These are phyloP conservation scores for Brotogeris chrysoptera DNA, from an alignment of 2,797 vertebrate genomes.

Conservation along the genomic window DNA sequence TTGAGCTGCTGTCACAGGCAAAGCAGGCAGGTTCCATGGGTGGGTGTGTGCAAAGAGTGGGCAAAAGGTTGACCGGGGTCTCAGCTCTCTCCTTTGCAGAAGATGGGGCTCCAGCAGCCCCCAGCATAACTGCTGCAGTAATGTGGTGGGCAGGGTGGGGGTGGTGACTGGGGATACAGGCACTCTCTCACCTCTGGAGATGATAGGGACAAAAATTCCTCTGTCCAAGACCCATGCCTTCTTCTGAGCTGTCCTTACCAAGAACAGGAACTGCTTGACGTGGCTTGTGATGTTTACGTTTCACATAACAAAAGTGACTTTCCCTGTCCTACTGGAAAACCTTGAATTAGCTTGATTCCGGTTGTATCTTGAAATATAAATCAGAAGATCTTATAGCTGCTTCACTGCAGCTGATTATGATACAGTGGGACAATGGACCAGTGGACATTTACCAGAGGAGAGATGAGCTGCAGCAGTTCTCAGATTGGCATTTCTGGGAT, in stretches of 20 bases:
- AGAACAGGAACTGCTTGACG: not conserved
- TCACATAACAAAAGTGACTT: not conserved
- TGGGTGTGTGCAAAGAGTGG: not conserved
- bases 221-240: not conserved
- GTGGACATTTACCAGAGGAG: not conserved
- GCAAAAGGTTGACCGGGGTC: fast-evolving
- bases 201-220: not conserved
- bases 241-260: not conserved
- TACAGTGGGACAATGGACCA: not conserved
- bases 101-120: not conserved
- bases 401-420: not conserved
- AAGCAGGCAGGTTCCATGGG: not conserved
- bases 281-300: not conserved
- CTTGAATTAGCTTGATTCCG: not conserved
- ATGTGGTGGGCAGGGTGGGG: not conserved
- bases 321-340: not conserved
- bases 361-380: not conserved
- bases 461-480: not conserved
- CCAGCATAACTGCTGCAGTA: not conserved
- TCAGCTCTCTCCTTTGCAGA: not conserved
- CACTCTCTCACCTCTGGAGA: fast-evolving
- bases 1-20: not conserved
- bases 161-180: fast-evolving
- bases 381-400: not conserved
- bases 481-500: not conserved